Evolutionary conservation across 2,797 vertebrate species (phyloP).

Genomic region (Tokudaia tokunoshimensis): DNA sequence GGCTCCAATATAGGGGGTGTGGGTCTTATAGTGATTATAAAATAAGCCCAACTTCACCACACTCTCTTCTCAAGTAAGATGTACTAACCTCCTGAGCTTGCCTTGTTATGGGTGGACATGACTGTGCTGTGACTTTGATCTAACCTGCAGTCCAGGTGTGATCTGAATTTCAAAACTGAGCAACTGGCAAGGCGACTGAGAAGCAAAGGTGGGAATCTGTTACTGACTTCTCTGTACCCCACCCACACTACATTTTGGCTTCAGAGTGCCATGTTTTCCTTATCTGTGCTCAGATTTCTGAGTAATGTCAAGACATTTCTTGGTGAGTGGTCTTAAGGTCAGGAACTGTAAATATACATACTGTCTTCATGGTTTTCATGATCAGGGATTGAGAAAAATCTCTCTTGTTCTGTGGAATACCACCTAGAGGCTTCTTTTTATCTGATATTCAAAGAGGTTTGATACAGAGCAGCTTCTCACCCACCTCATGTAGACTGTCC

Average conservation of each 20-base stretch:
- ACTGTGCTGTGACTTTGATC: slow-evolving; percentile 23
- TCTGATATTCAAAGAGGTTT: slow-evolving; percentile 11
- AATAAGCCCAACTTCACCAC: too few species aligned
- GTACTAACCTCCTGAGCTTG: neutral
- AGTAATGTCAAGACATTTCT: slow-evolving; percentile 6
- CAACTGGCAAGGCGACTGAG: neutral
- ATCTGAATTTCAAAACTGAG: slow-evolving; percentile 42
- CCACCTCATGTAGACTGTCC: neutral
- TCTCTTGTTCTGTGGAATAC: neutral
- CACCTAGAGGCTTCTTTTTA: neutral
- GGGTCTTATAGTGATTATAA: neutral
- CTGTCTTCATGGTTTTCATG: neutral
- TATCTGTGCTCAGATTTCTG: neutral
- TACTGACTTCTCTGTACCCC: neutral
- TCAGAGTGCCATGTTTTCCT: neutral
- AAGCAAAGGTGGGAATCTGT: neutral
- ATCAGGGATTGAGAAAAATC: neutral
- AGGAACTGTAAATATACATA: neutral
- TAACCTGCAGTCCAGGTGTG: neutral
- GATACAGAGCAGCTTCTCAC: neutral
- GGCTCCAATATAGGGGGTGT: neutral
- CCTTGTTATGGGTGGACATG: slow-evolving; percentile 18
- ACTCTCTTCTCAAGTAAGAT: neutral
- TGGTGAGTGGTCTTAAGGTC: neutral
- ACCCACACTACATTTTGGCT: neutral